Evolutionary conservation across 2,888 invertebrate species (phyloP), one percentile per base, ranked within the genome.

Genomic region (Herminia tarsipennalis): DNA sequence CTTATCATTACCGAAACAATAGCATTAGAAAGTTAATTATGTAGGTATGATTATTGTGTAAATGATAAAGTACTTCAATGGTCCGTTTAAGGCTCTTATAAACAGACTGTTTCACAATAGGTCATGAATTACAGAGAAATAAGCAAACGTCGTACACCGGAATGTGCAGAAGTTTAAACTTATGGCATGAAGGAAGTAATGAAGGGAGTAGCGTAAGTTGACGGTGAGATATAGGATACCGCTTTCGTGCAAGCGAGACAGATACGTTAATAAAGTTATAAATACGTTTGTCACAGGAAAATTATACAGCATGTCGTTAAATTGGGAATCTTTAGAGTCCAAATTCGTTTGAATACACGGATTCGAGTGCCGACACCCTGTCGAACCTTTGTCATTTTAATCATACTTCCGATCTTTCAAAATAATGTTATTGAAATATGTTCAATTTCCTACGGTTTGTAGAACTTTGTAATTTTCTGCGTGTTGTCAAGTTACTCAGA

Each of bases 321-420:
- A 76, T 60, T 66, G 53, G 29, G 54, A 42, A 50, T 46, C 51
- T 56, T 73, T 82, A 84, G 65, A 73, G 86, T 81, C 58, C 61
- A 78, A 75, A 83, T 76, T 87, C 71, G 72, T 60, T 58, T 73
- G 77, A 58, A 57, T 65, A 48, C 55, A 49, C 36, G 59, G 53
- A 67, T 73, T 68, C 66, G 66, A 76, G 66, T 70, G 67, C 69
- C 45, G 75, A 73, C 66, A 76, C 81, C 80, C 84, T 86, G 88
- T 88, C 88, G 87, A 88, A 89, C 89, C 90, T 90, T 88, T 90
- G 90, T 90, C 89, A 90, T 88, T 88, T 82, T 88, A 88, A 89
- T 89, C 89, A 80, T 73, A 80, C 80, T 88, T 88, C 88, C 88
- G 87, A 90, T 89, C 88, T 88, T 86, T 82, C 86, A 81, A 88